Conservation (phyloP, 2,888 invertebrate genomes). For the Hipparchia semele region DNA sequence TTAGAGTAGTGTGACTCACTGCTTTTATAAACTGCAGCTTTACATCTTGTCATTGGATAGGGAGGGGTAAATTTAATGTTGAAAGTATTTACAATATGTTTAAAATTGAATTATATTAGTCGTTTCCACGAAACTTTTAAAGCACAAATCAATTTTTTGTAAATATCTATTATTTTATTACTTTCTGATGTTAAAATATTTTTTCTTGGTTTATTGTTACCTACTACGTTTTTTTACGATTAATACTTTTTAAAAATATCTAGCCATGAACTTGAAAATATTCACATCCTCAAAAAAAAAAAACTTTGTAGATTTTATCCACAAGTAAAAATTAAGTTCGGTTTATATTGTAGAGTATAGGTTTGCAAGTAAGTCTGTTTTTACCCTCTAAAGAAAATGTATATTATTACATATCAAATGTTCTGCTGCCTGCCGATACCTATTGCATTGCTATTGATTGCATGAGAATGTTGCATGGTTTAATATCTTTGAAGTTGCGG, state of each 20-base stretch:
- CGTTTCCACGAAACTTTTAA: background rate
- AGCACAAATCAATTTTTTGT: no score
- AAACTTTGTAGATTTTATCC: no score
- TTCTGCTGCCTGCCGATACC: background rate
- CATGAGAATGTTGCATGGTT: conserved; percentile 17
- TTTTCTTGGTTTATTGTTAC: no score
- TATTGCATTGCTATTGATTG: conserved; percentile 3
- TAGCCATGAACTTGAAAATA: background rate
- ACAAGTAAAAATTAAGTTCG: background rate
- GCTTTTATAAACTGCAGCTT: conserved; percentile 1
- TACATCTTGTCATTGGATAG: background rate
- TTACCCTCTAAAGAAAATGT: background rate
- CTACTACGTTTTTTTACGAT: no score
- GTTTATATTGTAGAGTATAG: background rate
- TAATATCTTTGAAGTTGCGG: background rate
- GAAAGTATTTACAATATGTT: background rate
- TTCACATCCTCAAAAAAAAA: no score
- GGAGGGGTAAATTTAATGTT: background rate
- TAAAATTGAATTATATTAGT: background rate
- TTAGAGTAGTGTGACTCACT: conserved; percentile 1
- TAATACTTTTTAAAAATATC: background rate
- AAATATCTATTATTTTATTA: no score
- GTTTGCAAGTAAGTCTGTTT: background rate
- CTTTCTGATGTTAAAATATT: no score
- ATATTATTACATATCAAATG: background rate